Evolutionary conservation across 2,888 invertebrate species (phyloP).

Genomic region (Leucania comma): DNA sequence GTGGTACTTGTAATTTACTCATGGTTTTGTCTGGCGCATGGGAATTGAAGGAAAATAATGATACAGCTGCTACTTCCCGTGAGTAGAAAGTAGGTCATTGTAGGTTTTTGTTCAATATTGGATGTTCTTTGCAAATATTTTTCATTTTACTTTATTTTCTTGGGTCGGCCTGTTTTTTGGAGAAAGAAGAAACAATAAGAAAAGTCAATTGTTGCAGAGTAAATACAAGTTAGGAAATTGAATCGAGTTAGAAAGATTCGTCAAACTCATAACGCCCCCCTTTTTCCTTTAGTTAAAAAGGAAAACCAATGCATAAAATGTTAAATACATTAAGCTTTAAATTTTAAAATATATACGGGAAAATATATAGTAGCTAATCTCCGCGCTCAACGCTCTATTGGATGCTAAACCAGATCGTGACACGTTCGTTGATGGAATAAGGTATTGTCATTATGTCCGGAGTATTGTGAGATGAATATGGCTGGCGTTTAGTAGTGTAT

Average conservation of each 20-base stretch:
- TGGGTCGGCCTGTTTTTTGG: background rate
- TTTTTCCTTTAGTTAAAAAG: too few species aligned
- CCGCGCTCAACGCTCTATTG: too few species aligned
- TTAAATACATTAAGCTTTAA: background rate
- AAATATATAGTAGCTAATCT: background rate
- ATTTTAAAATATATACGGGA: background rate
- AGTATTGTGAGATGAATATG: too few species aligned
- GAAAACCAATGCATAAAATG: background rate
- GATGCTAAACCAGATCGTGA: too few species aligned
- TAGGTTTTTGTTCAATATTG: slow-evolving; percentile 31
- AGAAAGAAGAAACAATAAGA: background rate
- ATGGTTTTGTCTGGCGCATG: slow-evolving; percentile 46
- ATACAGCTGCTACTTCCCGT: slow-evolving; percentile 49
- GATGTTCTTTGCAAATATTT: background rate
- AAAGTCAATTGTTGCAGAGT: background rate
- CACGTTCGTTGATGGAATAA: too few species aligned
- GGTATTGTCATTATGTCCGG: too few species aligned
- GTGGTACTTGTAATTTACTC: slow-evolving; percentile 57
- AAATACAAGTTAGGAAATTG: background rate
- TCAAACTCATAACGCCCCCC: too few species aligned
- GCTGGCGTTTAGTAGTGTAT: too few species aligned
- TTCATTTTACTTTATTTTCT: background rate
- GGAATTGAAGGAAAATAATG: slow-evolving; percentile 62
- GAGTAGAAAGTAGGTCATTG: slow-evolving; percentile 52
- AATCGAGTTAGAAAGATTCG: too few species aligned